Evolutionary conservation across 2,113 vertebrate genomes (phyloP).

Genomic region (Neolamprologus variostigma): DNA sequence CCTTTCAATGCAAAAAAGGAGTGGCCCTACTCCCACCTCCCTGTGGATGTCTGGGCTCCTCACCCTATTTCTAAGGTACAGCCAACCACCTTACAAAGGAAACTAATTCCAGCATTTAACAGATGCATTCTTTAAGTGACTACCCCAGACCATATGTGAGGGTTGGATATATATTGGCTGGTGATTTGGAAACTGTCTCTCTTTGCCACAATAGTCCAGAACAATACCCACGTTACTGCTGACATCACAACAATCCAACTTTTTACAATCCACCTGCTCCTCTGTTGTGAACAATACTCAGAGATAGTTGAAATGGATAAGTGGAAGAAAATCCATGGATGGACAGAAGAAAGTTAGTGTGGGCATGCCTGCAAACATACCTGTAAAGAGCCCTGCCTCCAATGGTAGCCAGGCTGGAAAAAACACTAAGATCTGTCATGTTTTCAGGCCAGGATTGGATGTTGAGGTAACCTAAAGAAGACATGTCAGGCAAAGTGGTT

Average conservation of each 20-base stretch:
- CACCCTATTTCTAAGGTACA: background rate
- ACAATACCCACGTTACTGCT: background rate
- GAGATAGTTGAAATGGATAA: background rate
- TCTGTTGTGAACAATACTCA: background rate
- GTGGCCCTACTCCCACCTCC: background rate
- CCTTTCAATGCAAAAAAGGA: background rate
- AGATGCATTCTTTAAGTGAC: background rate
- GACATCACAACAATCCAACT: background rate
- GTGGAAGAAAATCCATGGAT: background rate
- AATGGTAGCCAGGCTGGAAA: constrained; percentile 91
- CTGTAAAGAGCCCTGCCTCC: constrained; percentile 92
- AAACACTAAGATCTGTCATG: constrained; percentile 95
- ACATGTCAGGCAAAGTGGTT: background rate
- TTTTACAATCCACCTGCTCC: background rate
- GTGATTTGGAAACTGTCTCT: background rate
- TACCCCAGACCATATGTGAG: background rate
- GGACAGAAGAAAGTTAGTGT: background rate
- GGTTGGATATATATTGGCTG: background rate
- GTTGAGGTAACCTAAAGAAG: constrained; percentile 85
- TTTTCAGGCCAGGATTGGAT: constrained; percentile 98
- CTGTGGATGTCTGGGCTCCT: background rate
- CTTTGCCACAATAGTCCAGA: background rate
- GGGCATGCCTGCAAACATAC: constrained; percentile 48
- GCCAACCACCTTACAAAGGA: background rate
- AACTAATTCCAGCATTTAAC: background rate